Percentiles rank a stretch among this genome's conserved stretches.
Evolutionary conservation across 2,797 vertebrate genomes (phyloP).

Genomic region (Pipistrellus pygmaeus): DNA sequence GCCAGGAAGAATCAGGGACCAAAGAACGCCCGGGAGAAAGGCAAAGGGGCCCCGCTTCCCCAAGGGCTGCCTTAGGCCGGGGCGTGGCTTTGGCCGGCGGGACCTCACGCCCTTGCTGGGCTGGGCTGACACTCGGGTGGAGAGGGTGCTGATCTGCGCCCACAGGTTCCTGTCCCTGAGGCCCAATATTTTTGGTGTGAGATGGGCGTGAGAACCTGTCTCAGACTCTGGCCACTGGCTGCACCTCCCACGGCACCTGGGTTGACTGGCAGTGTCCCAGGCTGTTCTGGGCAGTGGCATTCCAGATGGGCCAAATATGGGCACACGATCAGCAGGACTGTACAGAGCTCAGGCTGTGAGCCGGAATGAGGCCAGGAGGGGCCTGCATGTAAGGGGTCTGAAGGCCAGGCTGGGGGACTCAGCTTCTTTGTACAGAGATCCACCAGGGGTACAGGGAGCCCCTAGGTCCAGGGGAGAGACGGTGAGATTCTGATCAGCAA

Average conservation of each 20-base stretch:
- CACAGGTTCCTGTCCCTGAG: neutral
- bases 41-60: neutral
- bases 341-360: neutral
- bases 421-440: neutral
- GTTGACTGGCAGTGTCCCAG: neutral
- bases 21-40: neutral
- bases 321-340: rapidly evolving
- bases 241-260: neutral
- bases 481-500: neutral
- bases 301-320: rapidly evolving
- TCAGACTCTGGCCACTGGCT: neutral
- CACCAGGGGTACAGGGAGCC: neutral
- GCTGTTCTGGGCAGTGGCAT: rapidly evolving
- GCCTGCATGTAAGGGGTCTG: neutral
- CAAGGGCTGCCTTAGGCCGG: neutral
- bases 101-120: neutral
- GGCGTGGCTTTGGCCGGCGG: neutral
- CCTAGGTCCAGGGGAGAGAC: neutral
- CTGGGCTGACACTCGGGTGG: neutral
- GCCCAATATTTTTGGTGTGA: rapidly evolving
- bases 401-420: neutral
- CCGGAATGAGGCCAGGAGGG: neutral
- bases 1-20: neutral
- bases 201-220: neutral
- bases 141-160: neutral